These are phyloP conservation scores for Cherax quadricarinatus DNA, from an alignment of 1,140 invertebrate genomes.

Conservation along the genomic window DNA sequence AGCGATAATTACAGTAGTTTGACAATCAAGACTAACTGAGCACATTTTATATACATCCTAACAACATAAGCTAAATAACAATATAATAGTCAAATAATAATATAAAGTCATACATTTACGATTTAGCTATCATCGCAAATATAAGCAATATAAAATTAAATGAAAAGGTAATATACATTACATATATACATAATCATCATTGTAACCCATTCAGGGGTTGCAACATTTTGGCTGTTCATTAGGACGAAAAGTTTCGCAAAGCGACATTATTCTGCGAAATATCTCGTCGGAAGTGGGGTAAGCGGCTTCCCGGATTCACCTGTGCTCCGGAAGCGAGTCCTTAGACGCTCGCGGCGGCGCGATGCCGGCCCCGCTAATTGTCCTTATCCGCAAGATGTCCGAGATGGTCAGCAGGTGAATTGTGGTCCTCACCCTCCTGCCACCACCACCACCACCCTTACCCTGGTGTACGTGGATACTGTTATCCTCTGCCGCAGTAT, in stretches of 20 bases:
- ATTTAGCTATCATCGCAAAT: too few species aligned
- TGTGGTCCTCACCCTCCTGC: background rate
- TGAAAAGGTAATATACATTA: too few species aligned
- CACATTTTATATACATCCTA: too few species aligned
- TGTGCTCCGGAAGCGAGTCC: constrained; percentile 52
- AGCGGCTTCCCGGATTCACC: constrained; percentile 58
- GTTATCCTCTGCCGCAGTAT: background rate
- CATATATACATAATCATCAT: too few species aligned
- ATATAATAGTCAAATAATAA: too few species aligned
- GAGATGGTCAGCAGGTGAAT: constrained; percentile 15
- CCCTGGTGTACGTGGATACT: background rate
- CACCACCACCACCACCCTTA: constrained; percentile 9
- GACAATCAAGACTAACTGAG: too few species aligned
- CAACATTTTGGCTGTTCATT: background rate
- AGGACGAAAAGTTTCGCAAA: constrained; percentile 10
- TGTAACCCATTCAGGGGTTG: too few species aligned
- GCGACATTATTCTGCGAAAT: background rate
- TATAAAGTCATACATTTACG: too few species aligned
- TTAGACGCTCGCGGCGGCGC: constrained; percentile 40
- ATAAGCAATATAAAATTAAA: too few species aligned
- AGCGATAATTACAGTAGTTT: too few species aligned
- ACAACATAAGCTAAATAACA: too few species aligned
- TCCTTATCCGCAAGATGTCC: constrained; percentile 46
- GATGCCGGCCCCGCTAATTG: constrained; percentile 41
- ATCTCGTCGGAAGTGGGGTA: constrained; percentile 25